Percentiles rank a stretch among this genome's conserved stretches.
Conservation (phyloP, 2,113 vertebrate genomes). For the Alligator mississippiensis region DNA sequence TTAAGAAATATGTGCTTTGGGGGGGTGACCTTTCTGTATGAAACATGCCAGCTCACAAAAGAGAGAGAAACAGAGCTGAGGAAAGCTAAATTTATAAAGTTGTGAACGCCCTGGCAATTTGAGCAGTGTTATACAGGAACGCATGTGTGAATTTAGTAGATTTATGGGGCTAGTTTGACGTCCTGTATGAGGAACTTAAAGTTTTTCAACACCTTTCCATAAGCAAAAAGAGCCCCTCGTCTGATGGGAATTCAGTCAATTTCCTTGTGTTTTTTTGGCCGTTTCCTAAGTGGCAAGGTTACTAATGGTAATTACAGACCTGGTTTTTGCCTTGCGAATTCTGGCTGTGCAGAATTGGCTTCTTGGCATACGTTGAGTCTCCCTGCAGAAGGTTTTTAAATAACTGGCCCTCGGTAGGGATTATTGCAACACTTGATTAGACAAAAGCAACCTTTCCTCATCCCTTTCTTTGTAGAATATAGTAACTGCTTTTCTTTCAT, state of each 20-base stretch:
- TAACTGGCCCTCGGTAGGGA: neutral
- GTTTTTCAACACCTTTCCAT: constrained; percentile 67
- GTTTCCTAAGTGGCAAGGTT: constrained; percentile 56
- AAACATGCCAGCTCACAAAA: neutral
- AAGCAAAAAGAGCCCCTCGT: constrained; percentile 66
- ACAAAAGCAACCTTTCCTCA: neutral
- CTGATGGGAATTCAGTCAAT: constrained; percentile 75
- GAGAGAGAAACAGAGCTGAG: neutral
- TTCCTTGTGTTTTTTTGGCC: constrained; percentile 67
- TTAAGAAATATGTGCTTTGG: neutral
- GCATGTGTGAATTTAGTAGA: constrained; percentile 64
- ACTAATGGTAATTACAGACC: constrained; percentile 68
- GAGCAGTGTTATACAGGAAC: constrained; percentile 50
- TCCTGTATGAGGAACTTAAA: constrained; percentile 71
- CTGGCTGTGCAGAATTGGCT: constrained; percentile 12
- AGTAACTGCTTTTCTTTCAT: neutral
- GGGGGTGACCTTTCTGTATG: constrained; percentile 7
- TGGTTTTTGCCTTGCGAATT: constrained; percentile 31
- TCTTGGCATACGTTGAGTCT: neutral
- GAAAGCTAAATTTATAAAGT: constrained; percentile 46
- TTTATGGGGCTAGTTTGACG: constrained; percentile 71
- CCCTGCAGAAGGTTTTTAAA: neutral
- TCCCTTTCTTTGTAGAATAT: neutral
- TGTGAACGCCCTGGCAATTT: constrained; percentile 37
- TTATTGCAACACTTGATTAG: neutral